Base-by-base conservation (phyloP, 2,113 vertebrate genomes). In the Pseudolaguvia tuberculata region DNA sequence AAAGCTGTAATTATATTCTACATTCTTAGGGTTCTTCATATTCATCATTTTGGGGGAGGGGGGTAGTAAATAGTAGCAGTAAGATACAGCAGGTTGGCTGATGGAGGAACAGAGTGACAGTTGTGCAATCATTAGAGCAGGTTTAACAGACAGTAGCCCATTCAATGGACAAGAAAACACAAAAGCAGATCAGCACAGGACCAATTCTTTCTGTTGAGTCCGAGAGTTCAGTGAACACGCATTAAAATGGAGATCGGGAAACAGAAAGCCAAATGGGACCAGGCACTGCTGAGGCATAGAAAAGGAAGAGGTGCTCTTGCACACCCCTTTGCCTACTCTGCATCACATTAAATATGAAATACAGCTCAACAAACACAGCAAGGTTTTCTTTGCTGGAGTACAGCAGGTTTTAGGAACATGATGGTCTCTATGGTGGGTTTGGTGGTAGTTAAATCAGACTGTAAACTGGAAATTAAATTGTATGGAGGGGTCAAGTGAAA, bases 271-370 rank as follows among this genome's bases (percentile, higher is more conserved):
- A 74, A 48, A 78, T 79, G 73, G 76, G 76, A 80, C 65, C 68
- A 55, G 55, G 61, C 62, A 58, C 53, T 69, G 67, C 39, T 20
- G 57, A 11, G 17, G 51, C 76, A 74, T 47, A 56, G 47, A 79
- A 70, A 79, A 67, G 75, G 51, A 73, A 18, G 57, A 47, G 47
- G 9, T 72, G 65, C 66, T 65, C 52, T 29, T 29, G 45, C 58
- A 53, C 51, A 53, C 51, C 18, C 62, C 9, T 50, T 67, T 47
- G 39, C 75, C 42, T 55, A 59, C 48, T 59, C 70, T 69, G 47
- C 73, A 70, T 58, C 17, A 3, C 66, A 77, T 77, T 79, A 79
- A 82, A 79, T 58, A 77, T 82, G 74, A 76, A 82, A 70, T 25
- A 39, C 57, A 42, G 51, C 27, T 18, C 55, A 66, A 74, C 25